A percentile compares a stretch with the other conserved stretches of the same genome.
Conservation (phyloP, 2,888 invertebrate species). For the Cerastis leucographa region DNA sequence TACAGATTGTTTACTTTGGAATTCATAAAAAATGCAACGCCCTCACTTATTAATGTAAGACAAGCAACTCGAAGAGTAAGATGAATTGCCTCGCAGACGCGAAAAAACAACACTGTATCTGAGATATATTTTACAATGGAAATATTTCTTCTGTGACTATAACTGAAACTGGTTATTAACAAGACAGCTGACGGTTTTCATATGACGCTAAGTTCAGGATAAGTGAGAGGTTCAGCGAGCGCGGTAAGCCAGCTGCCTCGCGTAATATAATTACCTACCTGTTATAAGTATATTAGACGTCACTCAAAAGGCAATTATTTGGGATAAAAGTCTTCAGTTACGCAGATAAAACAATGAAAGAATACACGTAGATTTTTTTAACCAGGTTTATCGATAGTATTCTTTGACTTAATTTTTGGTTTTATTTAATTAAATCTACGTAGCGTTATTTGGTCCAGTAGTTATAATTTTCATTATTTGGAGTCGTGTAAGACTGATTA, state of each 20-base stretch:
- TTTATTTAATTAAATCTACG: background rate
- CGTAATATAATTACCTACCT: slow-evolving; percentile 45
- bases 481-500: background rate
- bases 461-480: background rate
- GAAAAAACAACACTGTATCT: slow-evolving; percentile 22
- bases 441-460: background rate
- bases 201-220: slow-evolving; percentile 39
- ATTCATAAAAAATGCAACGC: slow-evolving; percentile 77
- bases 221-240: slow-evolving; percentile 44
- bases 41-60: slow-evolving; percentile 62
- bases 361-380: background rate
- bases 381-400: background rate
- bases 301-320: slow-evolving; percentile 24
- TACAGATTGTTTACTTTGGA: slow-evolving; percentile 76
- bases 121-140: slow-evolving; percentile 16
- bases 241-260: slow-evolving; percentile 42
- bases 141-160: slow-evolving; percentile 33
- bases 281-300: slow-evolving; percentile 28
- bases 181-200: slow-evolving; percentile 45
- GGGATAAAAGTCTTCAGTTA: slow-evolving; percentile 15
- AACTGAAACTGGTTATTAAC: slow-evolving; percentile 49
- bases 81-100: slow-evolving; percentile 24
- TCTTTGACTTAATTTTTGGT: background rate
- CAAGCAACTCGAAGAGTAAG: slow-evolving; percentile 40
- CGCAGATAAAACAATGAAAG: background rate